Percentiles rank a stretch among this genome's conserved stretches.
Conservation (phyloP, 2,888 invertebrate species). For the Bursaphelenchus okinawaensis region DNA sequence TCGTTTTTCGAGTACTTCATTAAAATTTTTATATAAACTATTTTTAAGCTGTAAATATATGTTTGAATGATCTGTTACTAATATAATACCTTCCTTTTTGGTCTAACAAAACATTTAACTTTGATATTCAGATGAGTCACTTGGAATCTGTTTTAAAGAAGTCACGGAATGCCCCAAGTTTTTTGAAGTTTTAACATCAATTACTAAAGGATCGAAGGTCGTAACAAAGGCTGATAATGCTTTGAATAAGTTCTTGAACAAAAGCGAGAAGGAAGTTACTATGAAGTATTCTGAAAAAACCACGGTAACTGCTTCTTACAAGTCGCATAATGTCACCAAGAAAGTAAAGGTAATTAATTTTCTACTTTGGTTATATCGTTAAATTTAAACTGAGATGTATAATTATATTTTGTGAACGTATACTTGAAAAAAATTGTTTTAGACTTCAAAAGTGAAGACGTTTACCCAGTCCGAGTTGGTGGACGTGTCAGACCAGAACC, state of each 20-base stretch:
- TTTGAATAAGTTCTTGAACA: neutral
- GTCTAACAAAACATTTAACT: too few relatives aligned
- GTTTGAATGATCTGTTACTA: too few relatives aligned
- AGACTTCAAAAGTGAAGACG: neutral
- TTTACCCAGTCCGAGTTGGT: neutral
- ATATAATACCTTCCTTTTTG: too few relatives aligned
- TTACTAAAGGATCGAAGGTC: neutral
- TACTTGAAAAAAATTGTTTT: too few relatives aligned
- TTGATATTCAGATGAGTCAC: neutral
- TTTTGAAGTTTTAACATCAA: neutral
- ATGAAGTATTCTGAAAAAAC: neutral
- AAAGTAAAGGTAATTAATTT: neutral
- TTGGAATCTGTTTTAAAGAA: neutral
- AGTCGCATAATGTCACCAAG: neutral
- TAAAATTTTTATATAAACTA: too few relatives aligned
- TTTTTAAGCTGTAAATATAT: too few relatives aligned
- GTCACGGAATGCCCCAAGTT: neutral
- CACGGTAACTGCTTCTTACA: neutral
- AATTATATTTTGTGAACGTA: neutral
- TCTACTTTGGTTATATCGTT: too few relatives aligned
- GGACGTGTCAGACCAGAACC: conserved; percentile 30
- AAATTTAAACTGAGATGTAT: too few relatives aligned
- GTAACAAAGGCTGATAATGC: neutral
- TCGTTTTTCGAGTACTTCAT: too few relatives aligned
- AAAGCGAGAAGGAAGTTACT: neutral